Percentiles rank a stretch among this genome's conserved stretches.
phyloP scores from a whole-genome alignment of 1,140 invertebrate genomes.

The Danaus plexippus region DNA sequence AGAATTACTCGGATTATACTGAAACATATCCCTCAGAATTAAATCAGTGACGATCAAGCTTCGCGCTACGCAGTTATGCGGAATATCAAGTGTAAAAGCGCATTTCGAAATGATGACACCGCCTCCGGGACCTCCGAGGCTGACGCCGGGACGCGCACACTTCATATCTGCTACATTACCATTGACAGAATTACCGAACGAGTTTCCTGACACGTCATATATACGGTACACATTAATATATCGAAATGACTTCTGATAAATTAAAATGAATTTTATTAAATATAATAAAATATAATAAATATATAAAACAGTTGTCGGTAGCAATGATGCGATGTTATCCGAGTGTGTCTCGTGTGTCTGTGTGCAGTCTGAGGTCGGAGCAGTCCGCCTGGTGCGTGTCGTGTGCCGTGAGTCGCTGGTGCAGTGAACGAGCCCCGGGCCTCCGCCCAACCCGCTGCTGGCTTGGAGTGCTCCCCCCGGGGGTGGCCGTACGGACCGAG shows the following conservation, averaged over 20 bases:
- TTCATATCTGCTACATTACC: slow-evolving; percentile 12
- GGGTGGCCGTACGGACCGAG: slow-evolving; percentile 16
- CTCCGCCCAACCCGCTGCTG: slow-evolving; percentile 26
- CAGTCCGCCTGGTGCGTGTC: slow-evolving; percentile 25
- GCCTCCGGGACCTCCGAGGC: slow-evolving; percentile 1
- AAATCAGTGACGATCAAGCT: slow-evolving; percentile 24
- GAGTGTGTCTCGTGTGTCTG: background rate
- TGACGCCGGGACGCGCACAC: slow-evolving; percentile 16
- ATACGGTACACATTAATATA: slow-evolving; percentile 24
- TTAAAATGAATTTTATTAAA: background rate
- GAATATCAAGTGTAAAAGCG: slow-evolving; percentile 13
- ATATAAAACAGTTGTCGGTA: background rate
- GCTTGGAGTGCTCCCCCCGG: slow-evolving; percentile 36
- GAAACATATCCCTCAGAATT: slow-evolving; percentile 21
- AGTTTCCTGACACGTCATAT: slow-evolving; percentile 18
- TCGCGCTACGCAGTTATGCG: slow-evolving; percentile 34
- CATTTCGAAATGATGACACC: slow-evolving; percentile 14
- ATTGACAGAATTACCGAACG: slow-evolving; percentile 20
- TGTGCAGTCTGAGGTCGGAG: slow-evolving; percentile 24
- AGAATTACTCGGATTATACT: background rate
- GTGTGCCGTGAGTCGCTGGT: slow-evolving; percentile 20
- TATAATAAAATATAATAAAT: background rate
- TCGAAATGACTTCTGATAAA: no score
- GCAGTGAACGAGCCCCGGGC: slow-evolving; percentile 22
- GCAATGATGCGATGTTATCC: no score